Evolutionary conservation across 2,888 invertebrate genomes (phyloP).

Genomic region (Petrophora chlorosata): DNA sequence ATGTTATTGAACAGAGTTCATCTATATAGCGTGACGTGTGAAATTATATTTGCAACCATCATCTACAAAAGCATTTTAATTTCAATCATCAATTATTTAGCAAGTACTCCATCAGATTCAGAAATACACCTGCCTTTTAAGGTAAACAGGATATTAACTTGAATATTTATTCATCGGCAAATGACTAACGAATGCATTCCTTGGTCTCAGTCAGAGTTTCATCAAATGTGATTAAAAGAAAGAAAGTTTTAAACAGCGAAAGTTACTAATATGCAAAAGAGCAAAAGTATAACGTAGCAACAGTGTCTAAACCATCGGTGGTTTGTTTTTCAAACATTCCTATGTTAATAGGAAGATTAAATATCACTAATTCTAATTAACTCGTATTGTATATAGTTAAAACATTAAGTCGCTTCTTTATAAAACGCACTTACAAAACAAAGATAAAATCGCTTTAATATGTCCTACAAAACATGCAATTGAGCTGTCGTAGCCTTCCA

Average conservation of each 20-base stretch:
- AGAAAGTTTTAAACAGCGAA: slow-evolving; percentile 25
- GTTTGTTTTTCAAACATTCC: slow-evolving; percentile 19
- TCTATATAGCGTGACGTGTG: no score
- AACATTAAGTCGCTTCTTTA: no score
- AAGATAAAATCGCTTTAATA: neutral
- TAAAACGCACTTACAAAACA: neutral
- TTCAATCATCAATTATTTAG: neutral
- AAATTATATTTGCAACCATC: no score
- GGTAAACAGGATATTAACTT: slow-evolving; percentile 19
- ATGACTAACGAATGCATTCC: slow-evolving; percentile 21
- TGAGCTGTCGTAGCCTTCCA: slow-evolving; percentile 6
- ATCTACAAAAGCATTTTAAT: neutral
- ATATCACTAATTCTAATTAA: neutral
- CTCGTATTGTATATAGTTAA: no score
- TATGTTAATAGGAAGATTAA: slow-evolving; percentile 28
- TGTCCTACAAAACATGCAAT: slow-evolving; percentile 9
- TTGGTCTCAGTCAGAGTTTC: slow-evolving; percentile 7
- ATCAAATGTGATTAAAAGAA: slow-evolving; percentile 20
- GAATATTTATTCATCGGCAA: slow-evolving; percentile 5
- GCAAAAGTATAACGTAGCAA: slow-evolving; percentile 26
- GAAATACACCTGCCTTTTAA: neutral
- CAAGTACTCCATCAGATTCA: neutral
- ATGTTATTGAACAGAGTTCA: no score
- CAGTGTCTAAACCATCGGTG: slow-evolving; percentile 24
- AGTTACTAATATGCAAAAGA: slow-evolving; percentile 34